phyloP scores from a whole-genome alignment of 64 coral and sea anemone species.

The Porites australiensis region DNA sequence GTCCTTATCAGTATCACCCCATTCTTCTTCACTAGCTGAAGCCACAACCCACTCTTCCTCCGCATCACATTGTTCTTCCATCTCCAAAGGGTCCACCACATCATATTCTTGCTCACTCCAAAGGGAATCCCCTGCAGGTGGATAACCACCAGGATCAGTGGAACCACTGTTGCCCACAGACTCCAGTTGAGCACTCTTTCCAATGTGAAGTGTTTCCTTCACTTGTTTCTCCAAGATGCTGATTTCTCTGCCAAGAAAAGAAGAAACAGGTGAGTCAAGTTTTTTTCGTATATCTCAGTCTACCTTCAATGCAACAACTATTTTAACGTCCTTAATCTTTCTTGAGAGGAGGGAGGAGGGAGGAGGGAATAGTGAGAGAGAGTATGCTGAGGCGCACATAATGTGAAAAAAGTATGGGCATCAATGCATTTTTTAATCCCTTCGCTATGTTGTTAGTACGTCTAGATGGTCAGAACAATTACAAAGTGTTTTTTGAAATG shows the following conservation, averaged over 20 bases:
- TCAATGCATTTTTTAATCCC: no score
- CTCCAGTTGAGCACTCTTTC: background rate
- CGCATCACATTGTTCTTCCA: background rate
- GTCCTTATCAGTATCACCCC: background rate
- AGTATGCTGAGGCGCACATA: no score
- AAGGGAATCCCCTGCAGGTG: background rate
- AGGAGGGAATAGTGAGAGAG: no score
- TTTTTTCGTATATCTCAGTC: no score
- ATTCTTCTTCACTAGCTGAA: background rate
- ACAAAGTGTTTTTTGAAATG: no score
- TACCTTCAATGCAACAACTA: no score
- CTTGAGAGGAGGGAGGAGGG: no score
- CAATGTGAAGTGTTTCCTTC: conserved; percentile 31
- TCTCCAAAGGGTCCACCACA: background rate
- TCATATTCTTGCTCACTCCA: no score
- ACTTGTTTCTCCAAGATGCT: conserved; percentile 37
- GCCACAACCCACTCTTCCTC: background rate
- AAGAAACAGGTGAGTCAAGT: background rate
- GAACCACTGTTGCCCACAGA: background rate
- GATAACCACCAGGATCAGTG: background rate
- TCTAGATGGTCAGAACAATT: no score
- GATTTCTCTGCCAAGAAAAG: conserved; percentile 15
- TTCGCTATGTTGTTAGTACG: no score
- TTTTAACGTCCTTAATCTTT: no score
- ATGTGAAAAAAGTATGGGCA: no score